phyloP scores from a whole-genome alignment of 1,140 invertebrate species.

The Littorina saxatilis region DNA sequence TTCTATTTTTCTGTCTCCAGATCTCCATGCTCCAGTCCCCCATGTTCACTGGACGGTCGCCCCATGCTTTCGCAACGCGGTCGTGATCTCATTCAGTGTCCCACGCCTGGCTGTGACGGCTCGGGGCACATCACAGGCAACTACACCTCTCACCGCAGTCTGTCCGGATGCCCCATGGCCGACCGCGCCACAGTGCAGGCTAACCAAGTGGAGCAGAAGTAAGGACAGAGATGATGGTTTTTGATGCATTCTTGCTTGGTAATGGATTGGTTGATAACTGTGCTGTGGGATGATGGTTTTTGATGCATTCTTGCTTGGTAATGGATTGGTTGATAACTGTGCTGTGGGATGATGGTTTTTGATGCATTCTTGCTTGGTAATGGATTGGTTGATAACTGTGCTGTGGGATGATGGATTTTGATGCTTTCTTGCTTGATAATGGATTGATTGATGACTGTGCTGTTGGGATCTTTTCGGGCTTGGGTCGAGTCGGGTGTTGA shows the following conservation, averaged over 20 bases:
- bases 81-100: slow-evolving; percentile 62
- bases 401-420: too few species aligned
- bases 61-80: slow-evolving; percentile 30
- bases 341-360: too few species aligned
- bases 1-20: slow-evolving; percentile 26
- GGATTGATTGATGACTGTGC: too few species aligned
- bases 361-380: too few species aligned
- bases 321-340: too few species aligned
- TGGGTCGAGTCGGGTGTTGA: too few species aligned
- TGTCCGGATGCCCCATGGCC: slow-evolving; percentile 86
- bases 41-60: slow-evolving; percentile 23
- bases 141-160: slow-evolving; percentile 85
- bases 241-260: too few species aligned
- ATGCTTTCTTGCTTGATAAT: too few species aligned
- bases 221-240: too few species aligned
- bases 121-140: slow-evolving; percentile 82
- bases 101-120: slow-evolving; percentile 76
- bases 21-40: slow-evolving; percentile 35
- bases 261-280: background rate
- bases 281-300: background rate
- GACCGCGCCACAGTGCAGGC: slow-evolving; percentile 77
- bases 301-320: too few species aligned
- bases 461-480: too few species aligned
- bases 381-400: too few species aligned
- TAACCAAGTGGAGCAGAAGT: slow-evolving; percentile 74